A percentile compares a stretch with the other conserved stretches of the same genome.
phyloP scores from a whole-genome alignment of 2,888 invertebrate species.

The Crioceris asparagi region DNA sequence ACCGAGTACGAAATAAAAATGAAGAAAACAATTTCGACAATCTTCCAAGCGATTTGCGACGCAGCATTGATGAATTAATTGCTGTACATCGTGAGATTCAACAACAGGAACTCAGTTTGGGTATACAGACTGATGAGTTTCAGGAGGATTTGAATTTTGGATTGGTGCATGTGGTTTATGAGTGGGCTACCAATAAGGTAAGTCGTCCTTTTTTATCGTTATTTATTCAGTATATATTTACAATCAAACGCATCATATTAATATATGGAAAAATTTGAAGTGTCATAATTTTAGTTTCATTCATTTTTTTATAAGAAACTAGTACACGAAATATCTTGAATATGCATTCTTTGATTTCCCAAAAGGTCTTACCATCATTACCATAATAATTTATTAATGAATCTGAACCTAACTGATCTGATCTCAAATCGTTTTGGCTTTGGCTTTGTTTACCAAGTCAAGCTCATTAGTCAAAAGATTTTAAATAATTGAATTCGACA shows the following conservation, averaged over 20 bases:
- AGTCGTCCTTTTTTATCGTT: neutral
- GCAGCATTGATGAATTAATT: conserved; percentile 53
- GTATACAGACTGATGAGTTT: conserved; percentile 42
- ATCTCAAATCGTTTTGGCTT: too few species aligned
- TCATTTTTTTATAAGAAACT: too few species aligned
- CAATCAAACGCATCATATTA: too few species aligned
- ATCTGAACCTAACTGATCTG: too few species aligned
- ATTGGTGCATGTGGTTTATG: conserved; percentile 86
- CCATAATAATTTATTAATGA: too few species aligned
- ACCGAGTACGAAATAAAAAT: conserved; percentile 66
- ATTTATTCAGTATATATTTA: neutral
- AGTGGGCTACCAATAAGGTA: conserved; percentile 88
- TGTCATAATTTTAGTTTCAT: neutral
- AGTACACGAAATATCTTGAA: too few species aligned
- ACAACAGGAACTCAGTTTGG: conserved; percentile 51
- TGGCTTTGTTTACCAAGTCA: too few species aligned
- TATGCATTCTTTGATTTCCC: too few species aligned
- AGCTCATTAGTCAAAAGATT: too few species aligned
- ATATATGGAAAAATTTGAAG: too few species aligned
- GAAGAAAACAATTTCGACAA: conserved; percentile 17
- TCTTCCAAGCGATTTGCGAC: conserved; percentile 47
- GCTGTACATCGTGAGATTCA: conserved; percentile 58
- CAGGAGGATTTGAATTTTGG: conserved; percentile 74
- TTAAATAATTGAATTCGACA: too few species aligned
- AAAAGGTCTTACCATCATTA: too few species aligned